A percentile compares a stretch with the other conserved stretches of the same genome.
phyloP scores from a whole-genome alignment of 2,113 vertebrate genomes.

The Enhydra lutris region DNA sequence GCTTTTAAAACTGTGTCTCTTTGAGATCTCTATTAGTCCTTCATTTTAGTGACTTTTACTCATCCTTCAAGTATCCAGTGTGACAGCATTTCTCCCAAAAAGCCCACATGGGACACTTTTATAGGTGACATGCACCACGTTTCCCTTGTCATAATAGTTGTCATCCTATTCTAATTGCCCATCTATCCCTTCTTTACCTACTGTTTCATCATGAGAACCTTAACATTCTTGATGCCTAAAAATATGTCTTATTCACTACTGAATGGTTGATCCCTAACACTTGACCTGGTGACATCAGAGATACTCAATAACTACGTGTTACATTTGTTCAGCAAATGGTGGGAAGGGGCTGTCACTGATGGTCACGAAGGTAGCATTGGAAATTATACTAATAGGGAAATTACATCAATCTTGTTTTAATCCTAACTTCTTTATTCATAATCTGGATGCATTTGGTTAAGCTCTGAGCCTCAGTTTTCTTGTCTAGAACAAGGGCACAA shows the following conservation, averaged over 20 bases:
- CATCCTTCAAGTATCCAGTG: not conserved
- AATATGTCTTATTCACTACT: not conserved
- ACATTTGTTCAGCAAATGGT: not conserved
- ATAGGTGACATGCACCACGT: not conserved
- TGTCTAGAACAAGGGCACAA: not conserved
- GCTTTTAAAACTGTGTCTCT: not conserved
- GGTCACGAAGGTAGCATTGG: not conserved
- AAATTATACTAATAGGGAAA: not conserved
- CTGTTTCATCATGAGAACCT: not conserved
- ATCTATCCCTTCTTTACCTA: too few relatives aligned
- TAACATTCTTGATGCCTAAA: not conserved
- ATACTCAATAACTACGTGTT: not conserved
- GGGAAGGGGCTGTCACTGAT: not conserved
- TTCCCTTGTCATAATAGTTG: not conserved
- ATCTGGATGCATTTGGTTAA: not conserved
- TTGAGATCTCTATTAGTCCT: not conserved
- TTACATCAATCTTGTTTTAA: not conserved
- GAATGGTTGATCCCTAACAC: not conserved
- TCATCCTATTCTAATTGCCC: not conserved
- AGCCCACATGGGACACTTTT: not conserved
- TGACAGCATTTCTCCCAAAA: not conserved
- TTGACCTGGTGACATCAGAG: not conserved
- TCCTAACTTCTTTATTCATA: not conserved
- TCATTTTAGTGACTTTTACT: not conserved
- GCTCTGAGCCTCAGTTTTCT: not conserved